Percentiles rank a stretch among this genome's conserved stretches.
Conservation (phyloP, 2,797 vertebrate species). For the Typhlichthys eigenmanni region DNA sequence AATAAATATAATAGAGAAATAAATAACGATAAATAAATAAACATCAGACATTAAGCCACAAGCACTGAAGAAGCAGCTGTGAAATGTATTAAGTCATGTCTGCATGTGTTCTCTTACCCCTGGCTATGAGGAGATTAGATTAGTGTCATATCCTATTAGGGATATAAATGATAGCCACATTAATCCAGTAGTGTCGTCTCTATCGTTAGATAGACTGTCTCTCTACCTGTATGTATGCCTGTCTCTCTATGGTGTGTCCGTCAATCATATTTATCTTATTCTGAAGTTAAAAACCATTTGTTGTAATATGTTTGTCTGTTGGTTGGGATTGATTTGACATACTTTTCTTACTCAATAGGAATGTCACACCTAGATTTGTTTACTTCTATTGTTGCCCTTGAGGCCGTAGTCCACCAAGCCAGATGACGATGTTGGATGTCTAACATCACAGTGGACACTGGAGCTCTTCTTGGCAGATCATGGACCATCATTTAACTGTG, state of each 20-base stretch:
- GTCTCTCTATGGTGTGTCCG: neutral
- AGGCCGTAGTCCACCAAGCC: no score
- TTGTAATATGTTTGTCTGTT: neutral
- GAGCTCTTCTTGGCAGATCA: no score
- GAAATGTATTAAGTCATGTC: conserved; percentile 40
- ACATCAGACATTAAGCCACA: no score
- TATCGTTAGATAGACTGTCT: conserved; percentile 21
- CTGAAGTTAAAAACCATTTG: conserved; percentile 1
- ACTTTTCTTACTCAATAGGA: neutral
- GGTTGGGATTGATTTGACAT: neutral
- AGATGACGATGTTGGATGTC: no score
- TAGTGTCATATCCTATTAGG: conserved; percentile 44
- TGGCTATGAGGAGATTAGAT: conserved; percentile 62
- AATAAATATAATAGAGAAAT: no score
- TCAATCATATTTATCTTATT: conserved; percentile 1
- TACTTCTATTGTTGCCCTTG: no score
- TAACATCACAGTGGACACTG: no score
- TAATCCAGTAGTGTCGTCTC: conserved; percentile 42
- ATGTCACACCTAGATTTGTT: no score
- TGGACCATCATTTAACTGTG: no score
- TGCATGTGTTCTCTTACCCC: conserved; percentile 35
- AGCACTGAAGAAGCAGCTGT: conserved; percentile 13
- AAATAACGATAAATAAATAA: no score
- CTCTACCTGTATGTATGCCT: conserved; percentile 10
- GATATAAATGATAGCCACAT: conserved; percentile 45